Evolutionary conservation across 2,888 invertebrate genomes (phyloP), one percentile per base, ranked within the genome.

Genomic region (Harpalus rubripes): DNA sequence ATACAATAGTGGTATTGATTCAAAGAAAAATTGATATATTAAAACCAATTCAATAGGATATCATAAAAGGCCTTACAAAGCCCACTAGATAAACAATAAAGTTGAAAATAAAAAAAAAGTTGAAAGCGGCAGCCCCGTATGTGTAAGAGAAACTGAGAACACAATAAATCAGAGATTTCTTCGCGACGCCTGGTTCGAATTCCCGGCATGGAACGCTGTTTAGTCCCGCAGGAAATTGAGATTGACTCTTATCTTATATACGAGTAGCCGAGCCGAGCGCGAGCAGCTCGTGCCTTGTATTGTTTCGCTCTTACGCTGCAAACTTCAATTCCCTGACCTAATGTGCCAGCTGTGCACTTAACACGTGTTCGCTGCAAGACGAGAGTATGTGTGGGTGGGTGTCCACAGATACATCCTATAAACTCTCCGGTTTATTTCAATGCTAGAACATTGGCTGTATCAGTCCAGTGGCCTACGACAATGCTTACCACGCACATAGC

Each of bases 271-370:
- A 10, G 32, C 22, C 12, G 22, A 22, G 65, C 12, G 12, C 10
- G 18, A 10, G 65, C 12, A 18, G 22, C 44, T 52, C 80, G 58
- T 32, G 32, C 32, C 32, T 32, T 32, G 68, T 68, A 68, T 83
- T 74, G 74, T 83, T 83, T 74, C 82, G 26, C 22, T 72, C 52
- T 56, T 52, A 72, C 58, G 74, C 41, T 58, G 61, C 59, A 61
- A 83, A 83, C 83, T 83, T 83, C 83, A 83, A 83, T 83, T 83
- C 83, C 83, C 83, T 83, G 83, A 83, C 83, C 83, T 41, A 83
- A 82, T 82, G 83, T 83, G 76, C 83, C 83, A 83, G 83, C 72
- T 83, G 83, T 83, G 83, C 83, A 74, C 59, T 83, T 74, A 83
- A 74, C 83, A 83, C 83, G 83, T 83, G 83, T 83, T 61, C 80